Base-by-base conservation (phyloP, 2,888 invertebrate genomes). In the Holacanthella duospinosa region DNA sequence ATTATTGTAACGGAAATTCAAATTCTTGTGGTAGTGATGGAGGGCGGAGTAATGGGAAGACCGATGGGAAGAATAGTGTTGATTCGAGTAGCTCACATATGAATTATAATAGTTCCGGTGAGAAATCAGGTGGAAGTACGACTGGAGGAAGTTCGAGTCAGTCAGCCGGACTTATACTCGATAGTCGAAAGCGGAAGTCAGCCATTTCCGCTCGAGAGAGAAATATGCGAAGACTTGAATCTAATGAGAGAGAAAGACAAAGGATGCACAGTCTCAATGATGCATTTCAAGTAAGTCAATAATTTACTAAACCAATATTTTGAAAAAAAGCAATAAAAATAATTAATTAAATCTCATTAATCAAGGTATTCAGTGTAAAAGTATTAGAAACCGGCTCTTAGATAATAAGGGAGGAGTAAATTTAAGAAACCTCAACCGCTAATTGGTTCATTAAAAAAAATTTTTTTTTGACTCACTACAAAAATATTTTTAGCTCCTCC, bases 261-360 rank as follows among this genome's bases (percentile, higher is more conserved):
- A 82, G 93, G 74, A 93, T 93, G 93, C 93, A 93, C 77, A 88
- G 88, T 60, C 82, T 93, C 63, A 93, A 93, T 77, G 88, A 91
- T 75, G 93, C 93, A 21, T 93, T 93, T 78, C 88, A 90, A 83
- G 89, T 87, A 75, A 76, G 26, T 21, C 36, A 6, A 36, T 36
- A 12, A 12, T 36, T 12, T 12, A 36, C 6, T 36, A 12, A 36
- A 36, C 36, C 36, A n/a, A n/a, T n/a, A n/a, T n/a, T n/a, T n/a
- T 36, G 16, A 36, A 12, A 36, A 36, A 12, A 6, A 36, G 36
- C 9, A 16, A 36, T 16, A 36, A 6, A 36, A 6, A 6, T 16
- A 36, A 36, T 36, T 36, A 36, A 12, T 16, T 36, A 6, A 36
- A n/a, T n/a, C n/a, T n/a, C n/a, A n/a, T n/a, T n/a, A n/a, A n/a